A percentile compares a stretch with the other conserved stretches of the same genome.
phyloP scores from a whole-genome alignment of 2,888 invertebrate genomes.

The Phyto melanocephala region DNA sequence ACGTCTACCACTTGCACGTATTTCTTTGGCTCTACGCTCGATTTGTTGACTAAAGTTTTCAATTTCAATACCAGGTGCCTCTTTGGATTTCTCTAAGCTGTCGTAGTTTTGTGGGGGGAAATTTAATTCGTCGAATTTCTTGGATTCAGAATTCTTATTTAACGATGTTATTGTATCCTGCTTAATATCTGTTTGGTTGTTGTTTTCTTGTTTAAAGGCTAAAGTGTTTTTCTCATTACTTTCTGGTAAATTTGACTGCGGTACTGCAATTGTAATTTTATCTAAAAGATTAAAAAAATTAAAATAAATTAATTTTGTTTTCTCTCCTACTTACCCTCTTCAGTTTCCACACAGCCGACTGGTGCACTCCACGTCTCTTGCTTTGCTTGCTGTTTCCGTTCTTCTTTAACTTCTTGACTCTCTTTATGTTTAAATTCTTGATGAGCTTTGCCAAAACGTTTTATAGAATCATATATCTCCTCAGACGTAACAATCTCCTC shows the following conservation, averaged over 20 bases:
- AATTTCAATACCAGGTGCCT: constrained; percentile 74
- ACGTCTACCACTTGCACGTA: constrained; percentile 63
- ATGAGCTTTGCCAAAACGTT: constrained; percentile 76
- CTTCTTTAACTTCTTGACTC: constrained; percentile 65
- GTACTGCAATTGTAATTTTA: background rate
- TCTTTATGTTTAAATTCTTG: constrained; percentile 75
- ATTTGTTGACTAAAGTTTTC: constrained; percentile 75
- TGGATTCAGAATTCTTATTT: background rate
- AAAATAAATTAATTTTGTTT: background rate
- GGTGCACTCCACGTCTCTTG: constrained; percentile 9
- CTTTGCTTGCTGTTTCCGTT: background rate
- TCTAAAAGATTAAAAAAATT: constrained; percentile 10
- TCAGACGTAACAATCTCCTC: constrained; percentile 69
- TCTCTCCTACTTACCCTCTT: constrained; percentile 58
- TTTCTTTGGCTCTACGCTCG: constrained; percentile 73
- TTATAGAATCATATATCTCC: constrained; percentile 76
- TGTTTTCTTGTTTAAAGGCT: no score
- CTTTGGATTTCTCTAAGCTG: constrained; percentile 72
- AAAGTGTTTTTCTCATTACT: no score
- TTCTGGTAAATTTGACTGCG: background rate
- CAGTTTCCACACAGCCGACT: background rate
- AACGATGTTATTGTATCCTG: background rate
- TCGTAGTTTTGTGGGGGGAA: constrained; percentile 36
- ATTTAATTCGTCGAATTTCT: background rate
- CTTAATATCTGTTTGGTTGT: background rate